Conservation (phyloP, 2,797 vertebrate species). For the Mustela erminea region DNA sequence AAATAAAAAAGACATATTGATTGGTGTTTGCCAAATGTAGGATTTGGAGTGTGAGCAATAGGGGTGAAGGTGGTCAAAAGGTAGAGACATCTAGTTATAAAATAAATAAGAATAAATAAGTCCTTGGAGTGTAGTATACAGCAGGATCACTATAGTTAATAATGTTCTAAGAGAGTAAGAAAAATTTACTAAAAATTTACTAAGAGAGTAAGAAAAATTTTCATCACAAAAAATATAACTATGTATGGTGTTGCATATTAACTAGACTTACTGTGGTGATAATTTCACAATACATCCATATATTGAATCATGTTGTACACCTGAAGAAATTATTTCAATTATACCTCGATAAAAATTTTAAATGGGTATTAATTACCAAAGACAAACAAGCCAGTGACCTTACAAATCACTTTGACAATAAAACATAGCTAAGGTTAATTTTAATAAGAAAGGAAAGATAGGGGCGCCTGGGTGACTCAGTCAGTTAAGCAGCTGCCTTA, state of each 20-base stretch:
- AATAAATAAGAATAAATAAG: background rate
- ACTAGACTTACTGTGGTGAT: background rate
- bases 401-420: background rate
- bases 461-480: no score
- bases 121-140: background rate
- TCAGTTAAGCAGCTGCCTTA: no score
- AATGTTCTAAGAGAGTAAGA: no score
- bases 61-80: background rate
- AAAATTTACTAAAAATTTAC: no score
- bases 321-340: background rate
- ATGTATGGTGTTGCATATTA: background rate
- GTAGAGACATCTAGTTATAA: background rate
- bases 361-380: background rate
- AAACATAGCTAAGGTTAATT: background rate
- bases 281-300: background rate
- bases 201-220: background rate
- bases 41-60: background rate
- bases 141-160: background rate
- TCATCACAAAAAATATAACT: background rate
- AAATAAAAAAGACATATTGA: background rate
- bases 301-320: background rate
- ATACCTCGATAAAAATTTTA: background rate
- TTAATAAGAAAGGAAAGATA: conserved; percentile 15
- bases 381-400: background rate
- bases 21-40: background rate